Percentiles rank a stretch among this genome's conserved stretches.
These are phyloP conservation scores for Hemithea aestivaria DNA, from an alignment of 2,888 invertebrate genomes.

Conservation along the genomic window DNA sequence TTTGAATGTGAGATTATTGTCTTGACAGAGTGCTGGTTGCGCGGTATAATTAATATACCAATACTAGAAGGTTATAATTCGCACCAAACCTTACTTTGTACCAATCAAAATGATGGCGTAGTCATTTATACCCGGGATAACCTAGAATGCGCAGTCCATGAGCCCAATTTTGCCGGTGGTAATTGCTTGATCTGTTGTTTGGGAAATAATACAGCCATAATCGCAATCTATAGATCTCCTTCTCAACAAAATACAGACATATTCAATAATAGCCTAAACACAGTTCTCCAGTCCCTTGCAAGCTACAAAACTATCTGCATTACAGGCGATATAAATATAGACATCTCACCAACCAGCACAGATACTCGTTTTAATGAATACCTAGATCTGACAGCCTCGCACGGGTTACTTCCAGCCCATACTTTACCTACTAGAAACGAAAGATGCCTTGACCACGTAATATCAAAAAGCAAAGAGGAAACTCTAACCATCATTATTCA, in stretches of 20 bases:
- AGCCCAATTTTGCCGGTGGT: too few species aligned
- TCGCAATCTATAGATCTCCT: constrained; percentile 24
- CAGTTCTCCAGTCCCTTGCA: neutral
- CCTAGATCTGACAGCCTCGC: constrained; percentile 13
- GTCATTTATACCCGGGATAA: too few species aligned
- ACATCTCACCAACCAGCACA: constrained; percentile 1
- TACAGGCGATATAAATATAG: constrained; percentile 23
- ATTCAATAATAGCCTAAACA: constrained; percentile 3
- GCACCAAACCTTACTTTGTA: too few species aligned
- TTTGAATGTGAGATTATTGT: too few species aligned
- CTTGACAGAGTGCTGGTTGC: too few species aligned
- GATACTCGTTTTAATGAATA: constrained; percentile 13
- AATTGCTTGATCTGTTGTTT: too few species aligned
- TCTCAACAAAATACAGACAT: constrained; percentile 1
- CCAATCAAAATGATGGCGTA: too few species aligned
- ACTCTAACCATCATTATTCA: constrained; percentile 7
- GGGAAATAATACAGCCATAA: too few species aligned
- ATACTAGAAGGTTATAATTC: too few species aligned
- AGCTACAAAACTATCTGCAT: neutral
- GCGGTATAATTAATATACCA: too few species aligned
- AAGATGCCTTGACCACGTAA: constrained; percentile 20
- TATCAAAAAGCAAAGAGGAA: constrained; percentile 8
- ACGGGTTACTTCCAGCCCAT: constrained; percentile 19
- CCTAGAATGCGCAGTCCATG: too few species aligned
- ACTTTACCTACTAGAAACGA: constrained; percentile 16